Conservation (phyloP, 2,797 vertebrate genomes). For the Mormyrus proboscirostris region DNA sequence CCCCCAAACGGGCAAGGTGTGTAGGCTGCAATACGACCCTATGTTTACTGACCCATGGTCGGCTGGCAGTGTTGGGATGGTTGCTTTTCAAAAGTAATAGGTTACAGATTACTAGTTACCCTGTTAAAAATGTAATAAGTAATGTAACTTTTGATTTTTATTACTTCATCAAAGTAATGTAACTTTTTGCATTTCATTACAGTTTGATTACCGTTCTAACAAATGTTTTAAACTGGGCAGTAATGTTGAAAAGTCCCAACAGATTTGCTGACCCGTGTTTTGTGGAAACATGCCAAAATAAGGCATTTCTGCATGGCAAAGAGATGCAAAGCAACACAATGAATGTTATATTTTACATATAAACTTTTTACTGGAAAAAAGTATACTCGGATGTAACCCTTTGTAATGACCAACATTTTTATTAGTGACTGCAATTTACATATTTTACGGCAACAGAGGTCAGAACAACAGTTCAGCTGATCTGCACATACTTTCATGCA, state of each 20-base stretch:
- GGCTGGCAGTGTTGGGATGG: neutral
- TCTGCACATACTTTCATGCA: neutral
- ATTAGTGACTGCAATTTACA: neutral
- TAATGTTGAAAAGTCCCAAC: neutral
- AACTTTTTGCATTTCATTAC: neutral
- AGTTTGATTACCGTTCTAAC: neutral
- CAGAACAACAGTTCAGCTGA: neutral
- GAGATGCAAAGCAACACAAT: neutral
- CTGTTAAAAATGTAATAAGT: neutral
- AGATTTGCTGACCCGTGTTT: neutral
- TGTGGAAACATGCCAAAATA: neutral
- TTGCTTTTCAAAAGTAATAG: neutral
- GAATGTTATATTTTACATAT: neutral
- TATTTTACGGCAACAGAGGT: neutral
- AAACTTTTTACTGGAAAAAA: neutral
- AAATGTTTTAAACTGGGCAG: neutral
- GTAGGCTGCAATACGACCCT: neutral
- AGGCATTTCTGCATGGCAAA: neutral
- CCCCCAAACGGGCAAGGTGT: neutral
- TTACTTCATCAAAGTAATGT: neutral
- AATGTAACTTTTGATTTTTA: neutral
- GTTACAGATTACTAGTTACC: neutral
- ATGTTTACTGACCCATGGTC: neutral
- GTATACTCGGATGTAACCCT: neutral
- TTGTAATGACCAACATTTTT: neutral